phyloP scores from a whole-genome alignment of 2,797 vertebrate species.

The Neopelma chrysocephalum region DNA sequence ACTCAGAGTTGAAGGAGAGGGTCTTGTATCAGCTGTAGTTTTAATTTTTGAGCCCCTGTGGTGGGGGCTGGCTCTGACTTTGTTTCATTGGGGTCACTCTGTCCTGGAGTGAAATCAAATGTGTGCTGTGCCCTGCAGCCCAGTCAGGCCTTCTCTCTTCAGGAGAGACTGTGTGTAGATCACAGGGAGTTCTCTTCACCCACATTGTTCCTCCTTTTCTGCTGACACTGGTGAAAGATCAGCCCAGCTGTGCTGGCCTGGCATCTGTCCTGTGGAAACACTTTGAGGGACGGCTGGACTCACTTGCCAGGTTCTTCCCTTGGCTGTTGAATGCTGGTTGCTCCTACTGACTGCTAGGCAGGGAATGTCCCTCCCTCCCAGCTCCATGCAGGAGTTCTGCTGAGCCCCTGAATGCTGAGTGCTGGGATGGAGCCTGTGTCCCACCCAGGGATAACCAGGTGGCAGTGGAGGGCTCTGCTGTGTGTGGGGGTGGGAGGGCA shows the following conservation, averaged over 20 bases:
- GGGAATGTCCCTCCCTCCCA: neutral
- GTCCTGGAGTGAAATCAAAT: neutral
- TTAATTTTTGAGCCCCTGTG: neutral
- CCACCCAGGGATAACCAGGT: neutral
- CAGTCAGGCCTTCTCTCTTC: neutral
- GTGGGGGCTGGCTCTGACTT: neutral
- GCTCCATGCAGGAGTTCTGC: neutral
- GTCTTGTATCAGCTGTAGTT: neutral
- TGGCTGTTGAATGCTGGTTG: neutral
- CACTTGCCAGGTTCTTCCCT: neutral
- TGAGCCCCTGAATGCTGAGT: neutral
- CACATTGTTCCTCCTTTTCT: neutral
- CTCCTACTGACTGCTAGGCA: neutral
- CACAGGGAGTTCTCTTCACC: neutral
- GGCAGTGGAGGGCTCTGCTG: neutral
- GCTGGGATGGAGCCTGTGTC: neutral
- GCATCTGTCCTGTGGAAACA: neutral
- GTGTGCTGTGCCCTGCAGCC: neutral
- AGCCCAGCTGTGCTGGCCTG: constrained; percentile 21
- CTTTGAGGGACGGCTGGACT: neutral
- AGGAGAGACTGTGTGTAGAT: neutral
- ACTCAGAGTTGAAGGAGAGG: neutral
- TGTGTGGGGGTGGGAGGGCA: neutral
- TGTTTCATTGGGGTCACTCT: neutral
- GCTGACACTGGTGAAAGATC: neutral